Percentiles rank a stretch among this genome's conserved stretches.
Evolutionary conservation across 2,113 vertebrate species (phyloP).

Genomic region (Myotis davidii): DNA sequence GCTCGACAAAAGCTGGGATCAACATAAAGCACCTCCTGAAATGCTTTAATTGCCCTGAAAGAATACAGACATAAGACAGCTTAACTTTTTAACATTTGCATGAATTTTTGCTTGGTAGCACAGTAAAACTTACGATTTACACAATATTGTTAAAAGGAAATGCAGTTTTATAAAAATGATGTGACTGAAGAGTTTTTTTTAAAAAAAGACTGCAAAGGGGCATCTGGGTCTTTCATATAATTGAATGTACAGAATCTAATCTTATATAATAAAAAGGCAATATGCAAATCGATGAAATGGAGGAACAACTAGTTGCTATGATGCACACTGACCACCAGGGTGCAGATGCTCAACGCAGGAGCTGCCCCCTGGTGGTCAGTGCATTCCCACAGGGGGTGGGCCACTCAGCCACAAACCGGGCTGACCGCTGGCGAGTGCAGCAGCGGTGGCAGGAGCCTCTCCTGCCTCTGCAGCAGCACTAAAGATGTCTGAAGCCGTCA

Average conservation of each 20-base stretch:
- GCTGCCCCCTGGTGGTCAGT: too few species aligned
- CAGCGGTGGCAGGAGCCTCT: too few species aligned
- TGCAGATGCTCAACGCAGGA: too few species aligned
- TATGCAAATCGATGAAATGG: too few species aligned
- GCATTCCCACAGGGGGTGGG: too few species aligned
- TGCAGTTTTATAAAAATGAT: slow-evolving; percentile 45
- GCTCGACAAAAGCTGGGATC: slow-evolving; percentile 96
- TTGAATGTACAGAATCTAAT: slow-evolving; percentile 8
- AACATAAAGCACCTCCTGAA: slow-evolving; percentile 99
- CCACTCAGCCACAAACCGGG: too few species aligned
- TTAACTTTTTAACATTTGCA: slow-evolving; percentile 24
- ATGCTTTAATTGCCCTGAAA: slow-evolving; percentile 98
- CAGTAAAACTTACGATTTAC: slow-evolving; percentile 54
- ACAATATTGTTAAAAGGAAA: slow-evolving; percentile 58
- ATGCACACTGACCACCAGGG: too few species aligned
- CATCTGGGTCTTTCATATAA: slow-evolving; percentile 3
- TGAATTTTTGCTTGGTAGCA: slow-evolving; percentile 61
- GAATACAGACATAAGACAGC: slow-evolving; percentile 71
- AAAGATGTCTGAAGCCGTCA: too few species aligned
- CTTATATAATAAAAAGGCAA: too few species aligned
- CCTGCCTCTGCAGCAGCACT: too few species aligned
- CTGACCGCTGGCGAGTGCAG: too few species aligned
- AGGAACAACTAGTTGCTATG: too few species aligned
- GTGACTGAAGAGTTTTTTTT: not conserved
- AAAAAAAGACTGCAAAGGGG: not conserved